A percentile compares a stretch with the other conserved stretches of the same genome.
Evolutionary conservation across 2,113 vertebrate species (phyloP).

Genomic region (Octodon degus): DNA sequence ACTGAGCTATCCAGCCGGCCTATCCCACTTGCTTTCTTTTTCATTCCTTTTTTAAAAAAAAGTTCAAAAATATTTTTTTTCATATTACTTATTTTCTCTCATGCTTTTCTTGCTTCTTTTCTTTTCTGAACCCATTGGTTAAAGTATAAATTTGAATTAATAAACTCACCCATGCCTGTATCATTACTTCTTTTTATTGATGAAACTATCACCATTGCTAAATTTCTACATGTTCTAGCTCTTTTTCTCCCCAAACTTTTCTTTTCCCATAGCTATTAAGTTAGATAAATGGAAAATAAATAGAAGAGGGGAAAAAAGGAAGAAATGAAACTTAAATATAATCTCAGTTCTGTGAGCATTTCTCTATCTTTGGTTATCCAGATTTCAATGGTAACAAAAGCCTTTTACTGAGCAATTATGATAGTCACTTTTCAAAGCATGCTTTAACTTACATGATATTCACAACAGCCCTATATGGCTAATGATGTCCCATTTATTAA

Average conservation of each 20-base stretch:
- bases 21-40: neutral
- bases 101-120: neutral
- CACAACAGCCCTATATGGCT: neutral
- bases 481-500: neutral
- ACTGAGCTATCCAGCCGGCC: no score
- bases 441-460: neutral
- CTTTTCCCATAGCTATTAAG: neutral
- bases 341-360: neutral
- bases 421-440: neutral
- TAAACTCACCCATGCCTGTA: neutral
- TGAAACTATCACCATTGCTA: neutral
- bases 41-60: neutral
- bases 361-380: neutral
- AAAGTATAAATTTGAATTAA: neutral
- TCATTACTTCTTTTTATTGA: neutral
- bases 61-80: no score
- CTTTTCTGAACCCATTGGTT: neutral
- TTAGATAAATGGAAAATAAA: neutral
- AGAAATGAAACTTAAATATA: neutral
- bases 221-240: neutral
- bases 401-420: neutral
- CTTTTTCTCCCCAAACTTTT: neutral
- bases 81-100: neutral
- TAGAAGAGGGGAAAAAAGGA: neutral
- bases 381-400: constrained; percentile 7